phyloP scores from a whole-genome alignment of 1,140 invertebrate genomes.

The Pachypeltis micranthus region DNA sequence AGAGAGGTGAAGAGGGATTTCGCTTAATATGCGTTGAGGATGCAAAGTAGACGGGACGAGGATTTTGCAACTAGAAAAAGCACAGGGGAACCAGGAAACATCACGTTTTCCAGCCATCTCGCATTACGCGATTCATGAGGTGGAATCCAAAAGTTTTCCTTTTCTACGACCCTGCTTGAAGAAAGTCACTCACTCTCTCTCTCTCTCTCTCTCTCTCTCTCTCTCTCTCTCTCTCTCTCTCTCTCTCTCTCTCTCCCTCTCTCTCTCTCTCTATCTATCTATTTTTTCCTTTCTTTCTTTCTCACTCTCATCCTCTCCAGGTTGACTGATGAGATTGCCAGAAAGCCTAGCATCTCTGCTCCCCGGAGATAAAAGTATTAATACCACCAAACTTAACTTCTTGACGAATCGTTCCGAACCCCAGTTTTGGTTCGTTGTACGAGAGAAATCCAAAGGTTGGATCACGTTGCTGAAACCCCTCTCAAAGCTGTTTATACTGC shows the following conservation, averaged over 20 bases:
- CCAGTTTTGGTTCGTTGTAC: no score
- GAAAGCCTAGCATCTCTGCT: conserved; percentile 7
- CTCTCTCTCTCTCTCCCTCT: no score
- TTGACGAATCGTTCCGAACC: background rate
- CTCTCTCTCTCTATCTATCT: no score
- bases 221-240: no score
- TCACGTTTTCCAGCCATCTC: background rate
- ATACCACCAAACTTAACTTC: conserved; percentile 8
- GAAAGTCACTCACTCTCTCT: no score
- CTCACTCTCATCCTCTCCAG: background rate
- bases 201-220: no score
- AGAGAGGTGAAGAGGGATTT: no score
- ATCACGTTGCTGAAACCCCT: no score
- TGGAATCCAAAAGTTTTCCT: conserved; percentile 6
- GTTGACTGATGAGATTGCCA: conserved; percentile 5
- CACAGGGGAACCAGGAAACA: background rate
- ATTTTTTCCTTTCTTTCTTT: no score
- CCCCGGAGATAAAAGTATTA: conserved; percentile 8
- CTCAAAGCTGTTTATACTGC: conserved; percentile 1
- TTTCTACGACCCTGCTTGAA: background rate
- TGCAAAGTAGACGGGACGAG: background rate
- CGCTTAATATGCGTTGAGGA: no score
- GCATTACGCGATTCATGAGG: conserved; percentile 2
- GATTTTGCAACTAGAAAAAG: no score
- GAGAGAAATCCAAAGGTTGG: no score